Evolutionary conservation across 2,888 invertebrate species (phyloP).

Genomic region (Zhuqinia jingwanae): DNA sequence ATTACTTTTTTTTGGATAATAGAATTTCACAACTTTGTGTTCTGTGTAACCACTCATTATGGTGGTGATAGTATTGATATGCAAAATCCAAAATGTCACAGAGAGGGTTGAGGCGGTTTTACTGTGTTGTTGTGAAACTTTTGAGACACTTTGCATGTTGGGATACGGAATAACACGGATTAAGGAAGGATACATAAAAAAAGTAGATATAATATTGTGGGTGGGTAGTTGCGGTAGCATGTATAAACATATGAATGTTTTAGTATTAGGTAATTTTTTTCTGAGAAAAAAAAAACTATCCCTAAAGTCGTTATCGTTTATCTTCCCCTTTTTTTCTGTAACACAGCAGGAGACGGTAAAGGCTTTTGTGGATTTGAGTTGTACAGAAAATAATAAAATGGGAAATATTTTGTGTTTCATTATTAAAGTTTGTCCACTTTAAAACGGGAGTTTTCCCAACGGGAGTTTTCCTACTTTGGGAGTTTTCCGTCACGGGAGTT

Average conservation of each 20-base stretch:
- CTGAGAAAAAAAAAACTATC: background rate
- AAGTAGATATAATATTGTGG: background rate
- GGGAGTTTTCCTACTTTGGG: background rate
- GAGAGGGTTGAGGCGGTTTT: background rate
- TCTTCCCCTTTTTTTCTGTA: background rate
- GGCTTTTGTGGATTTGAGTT: background rate
- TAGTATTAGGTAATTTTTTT: slow-evolving; percentile 1
- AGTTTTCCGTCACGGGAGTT: too few relatives aligned
- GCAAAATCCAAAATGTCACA: slow-evolving; percentile 27
- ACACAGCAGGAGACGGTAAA: background rate
- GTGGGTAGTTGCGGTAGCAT: too few relatives aligned
- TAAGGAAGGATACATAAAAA: background rate
- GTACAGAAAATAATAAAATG: background rate
- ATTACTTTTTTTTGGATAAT: slow-evolving; percentile 15
- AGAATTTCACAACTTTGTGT: slow-evolving; percentile 20
- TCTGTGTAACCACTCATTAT: slow-evolving; percentile 32
- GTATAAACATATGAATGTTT: background rate
- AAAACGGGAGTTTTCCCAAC: background rate
- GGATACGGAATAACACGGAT: slow-evolving; percentile 14
- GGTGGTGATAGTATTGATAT: slow-evolving; percentile 15
- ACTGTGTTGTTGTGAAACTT: background rate
- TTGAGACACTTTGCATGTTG: background rate
- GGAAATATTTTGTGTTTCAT: slow-evolving; percentile 23
- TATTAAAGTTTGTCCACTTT: background rate
- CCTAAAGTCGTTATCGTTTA: slow-evolving; percentile 10